Evolutionary conservation across 2,113 vertebrate genomes (phyloP).

Genomic region (Dendrocopos noguchii): DNA sequence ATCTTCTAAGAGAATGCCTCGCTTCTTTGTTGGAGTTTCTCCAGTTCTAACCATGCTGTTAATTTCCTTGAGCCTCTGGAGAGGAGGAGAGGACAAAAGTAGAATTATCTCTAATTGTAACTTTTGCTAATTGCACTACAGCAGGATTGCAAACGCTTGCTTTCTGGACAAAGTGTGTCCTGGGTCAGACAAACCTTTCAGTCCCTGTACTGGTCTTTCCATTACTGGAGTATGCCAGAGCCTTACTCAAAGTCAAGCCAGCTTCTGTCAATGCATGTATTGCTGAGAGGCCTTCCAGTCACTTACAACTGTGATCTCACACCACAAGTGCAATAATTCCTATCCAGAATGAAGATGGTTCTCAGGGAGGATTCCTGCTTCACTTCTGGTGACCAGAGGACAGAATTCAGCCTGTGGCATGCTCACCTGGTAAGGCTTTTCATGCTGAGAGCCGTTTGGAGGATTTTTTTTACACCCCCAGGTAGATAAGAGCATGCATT

Average conservation of each 20-base stretch:
- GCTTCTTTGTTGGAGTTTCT: constrained; percentile 92
- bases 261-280: rapidly evolving
- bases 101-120: background rate
- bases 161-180: background rate
- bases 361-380: background rate
- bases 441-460: rapidly evolving
- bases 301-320: rapidly evolving
- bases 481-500: rapidly evolving
- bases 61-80: constrained; percentile 90
- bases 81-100: rapidly evolving
- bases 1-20: constrained; percentile 87
- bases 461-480: no score
- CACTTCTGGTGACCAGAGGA: rapidly evolving
- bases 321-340: rapidly evolving
- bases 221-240: rapidly evolving
- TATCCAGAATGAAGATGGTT: background rate
- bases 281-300: background rate
- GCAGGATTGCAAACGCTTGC: rapidly evolving
- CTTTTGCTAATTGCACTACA: background rate
- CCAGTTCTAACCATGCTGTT: constrained; percentile 95
- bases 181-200: no score
- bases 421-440: background rate
- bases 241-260: background rate
- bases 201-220: no score
- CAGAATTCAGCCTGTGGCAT: rapidly evolving